These are phyloP conservation scores for Nipponacmea schrenckii DNA, from an alignment of 2,888 invertebrate species.

Conservation along the genomic window DNA sequence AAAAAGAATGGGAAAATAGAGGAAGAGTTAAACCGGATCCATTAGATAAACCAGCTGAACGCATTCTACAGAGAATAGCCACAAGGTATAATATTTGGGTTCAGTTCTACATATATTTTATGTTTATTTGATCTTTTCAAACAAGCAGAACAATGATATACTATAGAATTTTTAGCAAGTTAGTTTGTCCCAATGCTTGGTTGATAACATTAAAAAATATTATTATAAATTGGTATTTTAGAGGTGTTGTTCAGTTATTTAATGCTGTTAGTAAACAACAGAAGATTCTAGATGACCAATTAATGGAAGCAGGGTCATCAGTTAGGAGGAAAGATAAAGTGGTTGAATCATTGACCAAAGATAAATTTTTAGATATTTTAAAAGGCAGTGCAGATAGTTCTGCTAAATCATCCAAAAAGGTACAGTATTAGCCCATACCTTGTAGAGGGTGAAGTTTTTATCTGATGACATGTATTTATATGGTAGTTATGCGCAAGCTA, in stretches of 20 bases:
- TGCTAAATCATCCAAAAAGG: too few species aligned
- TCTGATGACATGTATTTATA: too few species aligned
- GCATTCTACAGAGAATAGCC: slow-evolving; percentile 82
- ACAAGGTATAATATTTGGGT: slow-evolving; percentile 71
- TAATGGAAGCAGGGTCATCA: slow-evolving; percentile 74
- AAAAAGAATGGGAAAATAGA: slow-evolving; percentile 71
- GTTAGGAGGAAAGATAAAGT: slow-evolving; percentile 82
- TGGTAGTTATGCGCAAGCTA: too few species aligned
- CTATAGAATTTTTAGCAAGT: too few species aligned
- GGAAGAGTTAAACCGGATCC: slow-evolving; percentile 80
- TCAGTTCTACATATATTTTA: too few species aligned
- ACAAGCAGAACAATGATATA: too few species aligned
- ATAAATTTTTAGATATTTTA: slow-evolving; percentile 66
- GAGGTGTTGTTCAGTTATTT: slow-evolving; percentile 91
- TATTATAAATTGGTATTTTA: slow-evolving; percentile 55
- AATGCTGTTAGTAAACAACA: slow-evolving; percentile 91
- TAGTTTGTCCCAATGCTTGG: too few species aligned
- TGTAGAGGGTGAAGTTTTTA: too few species aligned
- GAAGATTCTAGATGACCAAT: slow-evolving; percentile 78
- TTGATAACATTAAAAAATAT: too few species aligned
- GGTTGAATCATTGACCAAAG: slow-evolving; percentile 72
- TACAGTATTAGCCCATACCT: too few species aligned
- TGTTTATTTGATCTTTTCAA: too few species aligned
- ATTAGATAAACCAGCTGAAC: slow-evolving; percentile 80
- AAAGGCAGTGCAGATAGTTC: slow-evolving; percentile 42